Percentiles rank a stretch among this genome's conserved stretches.
Evolutionary conservation across 1,140 invertebrate species (phyloP).

Genomic region (Gonatopus flavifemur): DNA sequence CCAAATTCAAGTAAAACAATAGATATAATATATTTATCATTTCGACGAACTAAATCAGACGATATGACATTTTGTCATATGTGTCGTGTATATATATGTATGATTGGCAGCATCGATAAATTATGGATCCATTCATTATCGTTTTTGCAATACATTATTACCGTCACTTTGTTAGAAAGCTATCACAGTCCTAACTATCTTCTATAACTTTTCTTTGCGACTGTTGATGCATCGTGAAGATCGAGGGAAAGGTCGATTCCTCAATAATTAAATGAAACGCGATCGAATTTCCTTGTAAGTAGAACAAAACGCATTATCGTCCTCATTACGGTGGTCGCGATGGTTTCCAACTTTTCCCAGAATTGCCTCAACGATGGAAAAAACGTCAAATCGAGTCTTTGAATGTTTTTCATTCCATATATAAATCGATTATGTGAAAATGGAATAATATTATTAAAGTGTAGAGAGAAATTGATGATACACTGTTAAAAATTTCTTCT

Average conservation of each 20-base stretch:
- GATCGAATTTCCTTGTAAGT: constrained; percentile 31
- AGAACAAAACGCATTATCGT: constrained; percentile 13
- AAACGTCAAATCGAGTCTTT: too few species aligned
- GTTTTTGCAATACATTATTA: constrained; percentile 18
- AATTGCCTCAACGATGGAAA: constrained; percentile 1
- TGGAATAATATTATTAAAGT: too few species aligned
- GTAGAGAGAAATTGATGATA: too few species aligned
- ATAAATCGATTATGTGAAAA: too few species aligned
- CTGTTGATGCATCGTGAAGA: constrained; percentile 14
- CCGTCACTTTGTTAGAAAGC: neutral
- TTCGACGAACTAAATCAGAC: constrained; percentile 5
- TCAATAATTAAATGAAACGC: constrained; percentile 30
- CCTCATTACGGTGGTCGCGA: constrained; percentile 1
- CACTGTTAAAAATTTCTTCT: too few species aligned
- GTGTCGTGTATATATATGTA: constrained; percentile 10
- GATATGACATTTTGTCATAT: constrained; percentile 1
- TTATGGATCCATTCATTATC: constrained; percentile 29
- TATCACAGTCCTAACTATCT: constrained; percentile 11
- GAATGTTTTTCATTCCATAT: too few species aligned
- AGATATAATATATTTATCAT: too few species aligned
- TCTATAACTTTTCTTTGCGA: too few species aligned
- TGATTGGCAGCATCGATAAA: constrained; percentile 23
- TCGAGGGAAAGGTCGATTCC: constrained; percentile 23
- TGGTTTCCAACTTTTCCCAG: neutral
- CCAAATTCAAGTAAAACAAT: constrained; percentile 36